Base-by-base conservation (phyloP, 2,113 vertebrate genomes). In the Neodon shergylaensis region DNA sequence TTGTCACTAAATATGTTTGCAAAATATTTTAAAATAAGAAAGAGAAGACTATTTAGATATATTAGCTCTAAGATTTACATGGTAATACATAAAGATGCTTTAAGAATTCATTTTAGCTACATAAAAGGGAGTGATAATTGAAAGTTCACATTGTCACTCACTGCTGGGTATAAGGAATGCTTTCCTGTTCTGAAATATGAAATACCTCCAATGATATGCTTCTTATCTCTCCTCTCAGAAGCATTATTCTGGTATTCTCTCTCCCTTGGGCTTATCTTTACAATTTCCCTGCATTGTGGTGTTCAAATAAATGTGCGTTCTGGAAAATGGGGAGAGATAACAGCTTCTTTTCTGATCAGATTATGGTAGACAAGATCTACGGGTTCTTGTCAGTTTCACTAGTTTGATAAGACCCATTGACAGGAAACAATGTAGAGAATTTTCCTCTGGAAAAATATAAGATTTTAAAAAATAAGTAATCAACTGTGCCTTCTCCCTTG, bases 1-100 rank as follows among this genome's bases (percentile, higher is more conserved):
- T 90, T n/a, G 74, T 77, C 70, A 44, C 42, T 90, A 90, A 66
- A 91, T 58, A 88, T 4, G 0, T 66, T 49, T 61, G 86, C 33
- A 81, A 68, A 94, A 68, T 17, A 28, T 66, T n/a, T 76, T 92
- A 90, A 66, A 68, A 31, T 95, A 74, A 79, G 65, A 61, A 90
- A 90, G 24, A 85, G 88, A 70, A 97, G 28, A 76, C 33, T 21
- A 33, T 94, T 83, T 84, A 95, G 54, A 63, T 13, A 36, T 10
- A n/a, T 42, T 22, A 92, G 65, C 0, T 39, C 79, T 94, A 70
- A 94, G 42, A 79, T 70, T 65, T 74, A 76, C 61, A 21, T 74
- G 73, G 58, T 19, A 49, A 76, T 16, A 76, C 2, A 73, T 39
- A 88, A 91, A 88, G 72, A 33, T 76, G 6, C 14, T 90, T 8